Evolutionary conservation across 2,113 vertebrate genomes (phyloP), one percentile per base, ranked within the genome.

Genomic region (Sapajus apella): DNA sequence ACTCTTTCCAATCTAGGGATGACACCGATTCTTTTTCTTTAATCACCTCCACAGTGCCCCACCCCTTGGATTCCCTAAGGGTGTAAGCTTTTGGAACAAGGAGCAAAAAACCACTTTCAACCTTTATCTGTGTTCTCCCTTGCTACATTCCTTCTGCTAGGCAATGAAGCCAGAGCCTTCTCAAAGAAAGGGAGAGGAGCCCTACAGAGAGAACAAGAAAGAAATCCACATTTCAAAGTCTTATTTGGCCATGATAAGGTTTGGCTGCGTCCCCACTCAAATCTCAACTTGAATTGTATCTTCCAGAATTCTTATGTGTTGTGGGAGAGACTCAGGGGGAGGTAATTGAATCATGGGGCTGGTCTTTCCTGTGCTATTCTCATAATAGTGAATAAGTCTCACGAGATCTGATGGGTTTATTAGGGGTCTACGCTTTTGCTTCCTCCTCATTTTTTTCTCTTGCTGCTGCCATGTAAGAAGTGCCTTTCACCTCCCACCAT

Each of bases 21-120:
- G 68, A 84, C 43, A 35, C 16, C 64, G 3, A 20, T 80, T 80
- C 68, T 85, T 66, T 84, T 95, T 64, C 55, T 90, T 90, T 94
- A 17, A 81, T 84, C 55, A 72, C 23, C 40, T 68, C 11, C 10
- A 64, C 11, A 27, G 1, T 27, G 8, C 11, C 7, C 20, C 30
- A n/a, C 7, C 27, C 61, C 35, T 70, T 66, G 50, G 35, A 81
- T 64, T 84, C 35, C 32, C 87, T 55, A 37, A 77, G 10, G 25
- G 10, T 50, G 43, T 94, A 76, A 76, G 6, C 9, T 85, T 95
- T 91, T 35, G 21, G 77, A 94, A 77, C 23, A 37, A 76, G 25
- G 14, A 91, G 8, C 58, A 83, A 96, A 95, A 77, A 95, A 82
- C 25, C 35, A 85, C 45, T 86, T 93, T 55, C 21, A 56, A 87